These are phyloP conservation scores for Bryconaethiops microstoma DNA, from an alignment of 2,797 vertebrate genomes.

Conservation along the genomic window DNA sequence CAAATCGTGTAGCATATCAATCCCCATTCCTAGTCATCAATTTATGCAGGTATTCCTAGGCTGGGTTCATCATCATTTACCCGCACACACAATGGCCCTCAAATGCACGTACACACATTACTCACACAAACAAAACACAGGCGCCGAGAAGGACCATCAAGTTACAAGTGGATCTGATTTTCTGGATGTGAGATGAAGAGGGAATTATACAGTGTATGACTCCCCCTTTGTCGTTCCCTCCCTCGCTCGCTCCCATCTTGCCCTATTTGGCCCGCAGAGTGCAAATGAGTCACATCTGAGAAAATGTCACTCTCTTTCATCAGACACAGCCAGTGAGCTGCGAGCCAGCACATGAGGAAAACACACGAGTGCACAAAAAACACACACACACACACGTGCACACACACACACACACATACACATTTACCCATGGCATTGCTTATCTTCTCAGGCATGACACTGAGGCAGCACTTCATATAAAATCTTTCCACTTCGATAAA, in stretches of 20 bases:
- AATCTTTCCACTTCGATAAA: conserved; percentile 49
- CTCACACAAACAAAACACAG: background rate
- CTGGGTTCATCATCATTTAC: background rate
- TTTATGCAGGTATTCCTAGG: too few species aligned
- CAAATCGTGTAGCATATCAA: too few species aligned
- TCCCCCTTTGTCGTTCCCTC: conserved; percentile 10
- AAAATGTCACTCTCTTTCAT: conserved; percentile 55
- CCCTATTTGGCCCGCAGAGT: conserved; percentile 36
- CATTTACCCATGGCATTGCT: conserved; percentile 12
- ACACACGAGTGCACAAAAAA: background rate
- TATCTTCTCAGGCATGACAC: conserved; percentile 49
- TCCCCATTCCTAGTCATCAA: too few species aligned
- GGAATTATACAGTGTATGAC: conserved; percentile 24
- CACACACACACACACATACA: conserved; percentile 6
- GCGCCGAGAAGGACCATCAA: background rate
- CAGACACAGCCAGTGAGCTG: conserved; percentile 42
- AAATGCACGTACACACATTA: background rate
- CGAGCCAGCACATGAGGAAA: conserved; percentile 24
- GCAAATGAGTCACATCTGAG: conserved; percentile 56
- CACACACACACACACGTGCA: conserved; percentile 5
- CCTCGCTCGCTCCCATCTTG: conserved; percentile 9
- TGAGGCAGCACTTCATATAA: conserved; percentile 28
- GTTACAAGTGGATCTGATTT: conserved; percentile 12
- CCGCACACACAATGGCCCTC: background rate
- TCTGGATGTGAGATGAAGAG: conserved; percentile 23